Percentiles rank a stretch among this genome's conserved stretches.
Evolutionary conservation across 2,888 invertebrate species (phyloP).

Genomic region (Tipula unca): DNA sequence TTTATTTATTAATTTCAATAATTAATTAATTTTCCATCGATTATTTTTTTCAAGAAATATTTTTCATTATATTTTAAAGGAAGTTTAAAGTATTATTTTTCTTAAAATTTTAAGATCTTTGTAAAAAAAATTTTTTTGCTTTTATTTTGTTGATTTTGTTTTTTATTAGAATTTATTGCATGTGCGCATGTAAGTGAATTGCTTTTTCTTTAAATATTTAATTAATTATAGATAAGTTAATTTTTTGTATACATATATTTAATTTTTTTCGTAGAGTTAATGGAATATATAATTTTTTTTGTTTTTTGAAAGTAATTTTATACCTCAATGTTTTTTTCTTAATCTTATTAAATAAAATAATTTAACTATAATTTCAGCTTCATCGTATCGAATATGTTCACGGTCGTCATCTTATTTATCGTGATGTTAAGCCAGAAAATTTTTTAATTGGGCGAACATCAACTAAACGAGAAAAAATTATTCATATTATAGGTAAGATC

Average conservation of each 20-base stretch:
- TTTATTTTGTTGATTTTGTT: not conserved
- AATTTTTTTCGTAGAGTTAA: not conserved
- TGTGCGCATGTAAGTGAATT: not conserved
- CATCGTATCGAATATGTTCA: conserved; percentile 99
- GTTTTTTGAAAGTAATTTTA: conserved; percentile 10
- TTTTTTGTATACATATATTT: not conserved
- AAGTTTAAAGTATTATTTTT: not conserved
- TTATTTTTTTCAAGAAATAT: not conserved
- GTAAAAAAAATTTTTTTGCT: not conserved
- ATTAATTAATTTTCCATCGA: not conserved
- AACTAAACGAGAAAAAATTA: conserved; percentile 95
- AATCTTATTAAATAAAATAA: not conserved
- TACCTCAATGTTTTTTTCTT: conserved; percentile 38
- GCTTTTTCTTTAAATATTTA: not conserved
- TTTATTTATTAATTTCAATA: not conserved
- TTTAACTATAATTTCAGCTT: conserved; percentile 51
- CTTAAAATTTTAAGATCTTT: not conserved
- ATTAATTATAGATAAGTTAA: not conserved
- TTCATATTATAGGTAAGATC: conserved; percentile 93
- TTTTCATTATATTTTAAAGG: not conserved
- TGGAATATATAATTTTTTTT: conserved; percentile 20
- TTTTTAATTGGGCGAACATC: conserved; percentile 97
- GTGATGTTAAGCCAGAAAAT: conserved; percentile 99
- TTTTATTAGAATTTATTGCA: not conserved
- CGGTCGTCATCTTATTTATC: conserved; percentile 96